A percentile compares a stretch with the other conserved stretches of the same genome.
Evolutionary conservation across 2,113 vertebrate species (phyloP).

Genomic region (Triplophysa dalaica): DNA sequence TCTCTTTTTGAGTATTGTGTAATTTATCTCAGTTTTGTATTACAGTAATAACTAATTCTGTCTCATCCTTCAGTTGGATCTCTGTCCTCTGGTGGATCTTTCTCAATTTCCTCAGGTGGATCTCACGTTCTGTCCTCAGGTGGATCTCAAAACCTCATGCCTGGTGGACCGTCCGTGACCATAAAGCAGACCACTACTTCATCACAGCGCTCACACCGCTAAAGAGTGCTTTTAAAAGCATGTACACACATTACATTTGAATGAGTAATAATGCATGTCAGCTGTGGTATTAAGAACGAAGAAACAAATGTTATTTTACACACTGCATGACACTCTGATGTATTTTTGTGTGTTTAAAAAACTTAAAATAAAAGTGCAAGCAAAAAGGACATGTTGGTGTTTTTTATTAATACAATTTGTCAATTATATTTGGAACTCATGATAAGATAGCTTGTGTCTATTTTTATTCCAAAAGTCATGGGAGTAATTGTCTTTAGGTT

Average conservation of each 20-base stretch:
- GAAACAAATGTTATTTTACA: background rate
- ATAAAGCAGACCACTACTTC: background rate
- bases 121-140: constrained; percentile 29
- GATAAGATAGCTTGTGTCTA: background rate
- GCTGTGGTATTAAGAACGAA: background rate
- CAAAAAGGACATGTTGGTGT: background rate
- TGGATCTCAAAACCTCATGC: constrained; percentile 57
- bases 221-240: constrained; percentile 56
- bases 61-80: constrained; percentile 59
- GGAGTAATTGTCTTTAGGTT: background rate
- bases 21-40: background rate
- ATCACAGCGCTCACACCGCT: constrained; percentile 54
- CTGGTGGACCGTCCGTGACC: constrained; percentile 62
- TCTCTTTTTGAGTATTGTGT: background rate
- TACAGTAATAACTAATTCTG: background rate
- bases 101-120: too few species aligned
- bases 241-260: constrained; percentile 3
- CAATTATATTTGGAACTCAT: background rate
- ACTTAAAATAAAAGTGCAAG: constrained; percentile 46
- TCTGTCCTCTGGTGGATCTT: background rate
- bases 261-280: background rate
- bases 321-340: background rate
- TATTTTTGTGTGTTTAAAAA: constrained; percentile 23
- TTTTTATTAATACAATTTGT: background rate
- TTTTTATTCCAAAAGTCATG: background rate